Percentiles rank a stretch among this genome's conserved stretches.
Conservation (phyloP, 2,113 vertebrate species). For the Chrysochloris asiatica region DNA sequence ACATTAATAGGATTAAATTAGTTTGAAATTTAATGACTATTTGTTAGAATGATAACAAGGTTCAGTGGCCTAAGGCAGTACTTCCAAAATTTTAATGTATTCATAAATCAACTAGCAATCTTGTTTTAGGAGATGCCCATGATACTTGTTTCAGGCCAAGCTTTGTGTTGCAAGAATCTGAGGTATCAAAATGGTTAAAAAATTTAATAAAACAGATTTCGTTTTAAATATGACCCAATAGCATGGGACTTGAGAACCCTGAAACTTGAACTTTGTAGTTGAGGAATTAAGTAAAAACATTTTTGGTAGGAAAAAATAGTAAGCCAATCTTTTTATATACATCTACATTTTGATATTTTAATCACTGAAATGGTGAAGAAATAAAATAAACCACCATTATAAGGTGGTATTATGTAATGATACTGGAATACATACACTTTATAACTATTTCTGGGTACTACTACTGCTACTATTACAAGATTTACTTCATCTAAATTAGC, state of each 20-base stretch:
- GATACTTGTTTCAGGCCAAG: not conserved
- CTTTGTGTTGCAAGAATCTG: not conserved
- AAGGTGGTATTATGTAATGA: slow-evolving; percentile 16
- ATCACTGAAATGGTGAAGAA: slow-evolving; percentile 19
- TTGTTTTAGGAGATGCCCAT: not conserved
- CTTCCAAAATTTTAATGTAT: not conserved
- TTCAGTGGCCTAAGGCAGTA: not conserved
- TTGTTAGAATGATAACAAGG: not conserved
- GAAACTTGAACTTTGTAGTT: slow-evolving; percentile 34
- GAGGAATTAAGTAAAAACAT: slow-evolving; percentile 22
- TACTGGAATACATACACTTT: not conserved
- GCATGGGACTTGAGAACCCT: slow-evolving; percentile 40
- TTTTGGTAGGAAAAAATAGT: slow-evolving; percentile 31
- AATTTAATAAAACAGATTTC: not conserved
- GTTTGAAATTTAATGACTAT: slow-evolving; percentile 33
- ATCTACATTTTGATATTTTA: slow-evolving; percentile 37
- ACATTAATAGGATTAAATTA: slow-evolving; percentile 4
- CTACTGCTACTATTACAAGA: not conserved
- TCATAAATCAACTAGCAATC: not conserved
- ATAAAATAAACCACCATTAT: slow-evolving; percentile 1
- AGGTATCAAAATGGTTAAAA: not conserved
- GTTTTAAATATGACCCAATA: not conserved
- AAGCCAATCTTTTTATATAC: not conserved
- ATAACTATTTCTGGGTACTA: not conserved
- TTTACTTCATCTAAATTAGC: slow-evolving; percentile 9